Percentiles rank a stretch among this genome's conserved stretches.
These are phyloP conservation scores for Pseudochaenichthys georgianus DNA, from an alignment of 2,797 vertebrate genomes.

Conservation along the genomic window DNA sequence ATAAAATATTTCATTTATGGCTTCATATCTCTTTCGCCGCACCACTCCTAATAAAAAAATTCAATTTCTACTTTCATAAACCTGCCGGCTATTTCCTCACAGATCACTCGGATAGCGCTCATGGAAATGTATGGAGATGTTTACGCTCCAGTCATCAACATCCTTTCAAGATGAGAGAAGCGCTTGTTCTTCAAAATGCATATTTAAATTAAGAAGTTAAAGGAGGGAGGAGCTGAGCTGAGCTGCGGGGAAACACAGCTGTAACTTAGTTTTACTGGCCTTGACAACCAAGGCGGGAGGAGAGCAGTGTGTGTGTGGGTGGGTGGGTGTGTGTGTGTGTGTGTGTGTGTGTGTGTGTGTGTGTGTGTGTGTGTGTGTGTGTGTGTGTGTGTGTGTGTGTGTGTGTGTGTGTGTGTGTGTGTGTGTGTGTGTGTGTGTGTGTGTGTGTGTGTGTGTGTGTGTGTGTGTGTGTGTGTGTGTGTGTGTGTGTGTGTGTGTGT, in stretches of 20 bases:
- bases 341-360: no score
- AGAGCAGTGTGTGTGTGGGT: not conserved
- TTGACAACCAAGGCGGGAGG: slow-evolving; percentile 59
- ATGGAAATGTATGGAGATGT: slow-evolving; percentile 85
- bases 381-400: no score
- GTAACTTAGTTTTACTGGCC: slow-evolving; percentile 77
- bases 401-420: no score
- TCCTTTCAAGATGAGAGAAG: no score
- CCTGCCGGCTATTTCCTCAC: slow-evolving; percentile 74
- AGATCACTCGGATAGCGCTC: slow-evolving; percentile 73
- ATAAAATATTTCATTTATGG: slow-evolving; percentile 71
- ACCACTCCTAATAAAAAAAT: slow-evolving; percentile 52
- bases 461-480: no score
- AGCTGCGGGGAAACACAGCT: slow-evolving; percentile 46
- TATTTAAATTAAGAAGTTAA: slow-evolving; percentile 81
- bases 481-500: no score
- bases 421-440: no score
- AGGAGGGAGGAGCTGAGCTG: slow-evolving; percentile 48
- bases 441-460: no score
- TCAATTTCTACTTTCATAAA: slow-evolving; percentile 82
- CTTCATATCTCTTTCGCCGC: slow-evolving; percentile 64
- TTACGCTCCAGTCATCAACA: slow-evolving; percentile 84
- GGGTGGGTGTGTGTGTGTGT: no score
- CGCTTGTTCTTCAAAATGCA: slow-evolving; percentile 80
- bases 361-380: no score